These are phyloP conservation scores for Malurus leucopterus DNA, from an alignment of 2,797 vertebrate genomes.

Conservation along the genomic window DNA sequence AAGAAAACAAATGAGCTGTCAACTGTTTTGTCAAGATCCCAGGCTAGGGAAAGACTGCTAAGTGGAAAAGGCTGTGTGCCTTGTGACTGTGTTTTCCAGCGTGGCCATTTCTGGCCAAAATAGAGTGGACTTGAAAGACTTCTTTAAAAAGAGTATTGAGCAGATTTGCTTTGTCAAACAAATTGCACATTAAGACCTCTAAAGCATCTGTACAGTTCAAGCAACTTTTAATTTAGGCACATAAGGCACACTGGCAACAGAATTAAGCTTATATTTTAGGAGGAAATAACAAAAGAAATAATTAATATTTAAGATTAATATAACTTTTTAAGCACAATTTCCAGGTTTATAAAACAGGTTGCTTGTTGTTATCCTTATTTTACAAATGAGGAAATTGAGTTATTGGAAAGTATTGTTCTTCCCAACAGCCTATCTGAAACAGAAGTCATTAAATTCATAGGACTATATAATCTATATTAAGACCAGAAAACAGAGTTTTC, in stretches of 20 bases:
- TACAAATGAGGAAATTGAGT: background rate
- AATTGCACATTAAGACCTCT: background rate
- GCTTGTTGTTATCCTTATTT: background rate
- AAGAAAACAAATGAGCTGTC: background rate
- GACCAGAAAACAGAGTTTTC: background rate
- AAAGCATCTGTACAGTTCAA: background rate
- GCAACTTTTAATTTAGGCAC: background rate
- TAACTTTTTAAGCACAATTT: background rate
- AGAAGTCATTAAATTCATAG: background rate
- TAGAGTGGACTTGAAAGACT: background rate
- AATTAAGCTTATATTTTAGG: background rate
- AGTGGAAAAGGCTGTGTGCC: background rate
- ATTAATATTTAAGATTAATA: background rate
- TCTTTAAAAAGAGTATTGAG: background rate
- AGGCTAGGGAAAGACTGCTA: background rate
- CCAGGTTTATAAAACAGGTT: background rate
- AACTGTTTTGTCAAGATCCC: background rate
- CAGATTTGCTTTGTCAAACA: background rate
- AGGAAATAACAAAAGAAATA: background rate
- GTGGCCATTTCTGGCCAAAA: background rate
- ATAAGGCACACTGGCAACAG: background rate
- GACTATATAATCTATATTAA: background rate
- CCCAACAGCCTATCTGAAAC: background rate
- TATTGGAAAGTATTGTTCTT: background rate
- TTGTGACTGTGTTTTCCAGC: background rate